Conservation (phyloP, 2,113 vertebrate genomes). For the Conger conger region DNA sequence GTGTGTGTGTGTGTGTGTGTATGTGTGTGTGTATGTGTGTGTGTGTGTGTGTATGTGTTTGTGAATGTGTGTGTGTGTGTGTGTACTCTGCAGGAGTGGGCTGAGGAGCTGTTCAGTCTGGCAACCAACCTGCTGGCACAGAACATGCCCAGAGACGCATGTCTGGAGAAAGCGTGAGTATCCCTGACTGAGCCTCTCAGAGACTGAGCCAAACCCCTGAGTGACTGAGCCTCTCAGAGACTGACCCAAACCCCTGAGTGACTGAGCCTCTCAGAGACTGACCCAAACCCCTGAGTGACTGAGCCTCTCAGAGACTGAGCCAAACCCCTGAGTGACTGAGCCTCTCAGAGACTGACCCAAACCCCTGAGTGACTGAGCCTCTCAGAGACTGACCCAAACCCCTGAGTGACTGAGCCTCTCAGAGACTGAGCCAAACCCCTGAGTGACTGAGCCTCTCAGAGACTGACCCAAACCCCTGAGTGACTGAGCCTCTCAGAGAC, state of each 20-base stretch:
- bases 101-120: conserved; percentile 91
- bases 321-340: not conserved
- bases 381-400: not conserved
- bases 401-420: not conserved
- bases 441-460: not conserved
- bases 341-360: not conserved
- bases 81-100: conserved; percentile 84
- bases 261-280: not conserved
- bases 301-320: no score
- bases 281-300: no score
- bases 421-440: not conserved
- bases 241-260: not conserved
- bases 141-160: conserved; percentile 92
- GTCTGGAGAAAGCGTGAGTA: conserved; percentile 95
- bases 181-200: not conserved
- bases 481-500: not conserved
- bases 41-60: conserved; percentile 29
- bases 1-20: not conserved
- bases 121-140: conserved; percentile 93
- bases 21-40: not conserved
- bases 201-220: not conserved
- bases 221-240: not conserved
- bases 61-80: conserved; percentile 25
- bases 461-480: not conserved
- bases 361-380: not conserved